Percentiles rank a stretch among this genome's conserved stretches.
phyloP scores from a whole-genome alignment of 1,140 invertebrate species.

The Penaeus japonicus region DNA sequence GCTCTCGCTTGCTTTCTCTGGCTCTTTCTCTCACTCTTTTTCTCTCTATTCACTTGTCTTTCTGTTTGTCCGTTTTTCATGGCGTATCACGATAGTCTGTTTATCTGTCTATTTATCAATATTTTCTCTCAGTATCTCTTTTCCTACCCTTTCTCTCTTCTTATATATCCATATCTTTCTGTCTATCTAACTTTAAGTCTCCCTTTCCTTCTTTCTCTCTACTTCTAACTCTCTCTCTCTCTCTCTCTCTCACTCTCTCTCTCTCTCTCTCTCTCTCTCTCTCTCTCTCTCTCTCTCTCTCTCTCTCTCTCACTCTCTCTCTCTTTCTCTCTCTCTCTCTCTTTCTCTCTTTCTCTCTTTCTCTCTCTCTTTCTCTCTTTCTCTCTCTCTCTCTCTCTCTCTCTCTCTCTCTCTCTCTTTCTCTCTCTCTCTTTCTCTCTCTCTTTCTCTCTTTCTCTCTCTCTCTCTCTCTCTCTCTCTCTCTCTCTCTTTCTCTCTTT shows the following conservation, averaged over 20 bases:
- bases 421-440: not conserved
- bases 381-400: not conserved
- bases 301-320: not conserved
- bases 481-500: not conserved
- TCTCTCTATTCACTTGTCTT: not conserved
- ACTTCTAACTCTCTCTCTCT: not conserved
- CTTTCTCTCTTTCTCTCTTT: not conserved
- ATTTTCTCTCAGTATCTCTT: not conserved
- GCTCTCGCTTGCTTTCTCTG: too few relatives aligned
- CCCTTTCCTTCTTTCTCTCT: not conserved
- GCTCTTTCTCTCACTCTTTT: too few relatives aligned
- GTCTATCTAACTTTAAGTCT: not conserved
- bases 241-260: not conserved
- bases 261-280: too few relatives aligned
- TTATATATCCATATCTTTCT: not conserved
- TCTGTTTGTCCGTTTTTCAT: not conserved
- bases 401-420: not conserved
- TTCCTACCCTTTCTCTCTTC: not conserved
- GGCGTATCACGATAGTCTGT: too few relatives aligned
- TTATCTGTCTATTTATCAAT: not conserved
- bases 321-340: conserved; percentile 12
- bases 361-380: not conserved
- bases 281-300: not conserved
- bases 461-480: not conserved
- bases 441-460: too few relatives aligned